phyloP scores from a whole-genome alignment of 2,113 vertebrate genomes.

The Chionomys nivalis region DNA sequence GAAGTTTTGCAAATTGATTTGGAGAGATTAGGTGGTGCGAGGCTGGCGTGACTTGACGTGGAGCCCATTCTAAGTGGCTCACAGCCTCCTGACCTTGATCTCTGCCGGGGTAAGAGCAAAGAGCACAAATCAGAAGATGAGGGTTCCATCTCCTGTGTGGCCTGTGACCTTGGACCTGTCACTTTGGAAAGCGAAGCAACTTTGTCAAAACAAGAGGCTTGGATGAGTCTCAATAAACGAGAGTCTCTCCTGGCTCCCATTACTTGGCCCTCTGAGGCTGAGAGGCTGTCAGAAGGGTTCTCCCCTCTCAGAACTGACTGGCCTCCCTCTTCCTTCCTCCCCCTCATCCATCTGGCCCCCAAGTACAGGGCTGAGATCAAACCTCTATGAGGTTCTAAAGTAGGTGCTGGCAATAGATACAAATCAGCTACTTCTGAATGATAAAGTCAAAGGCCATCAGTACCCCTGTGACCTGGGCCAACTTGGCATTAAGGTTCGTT shows the following conservation, averaged over 20 bases:
- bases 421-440: not conserved
- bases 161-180: not conserved
- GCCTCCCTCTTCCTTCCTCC: not conserved
- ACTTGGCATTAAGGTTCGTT: not conserved
- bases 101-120: slow-evolving; percentile 47
- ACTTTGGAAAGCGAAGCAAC: not conserved
- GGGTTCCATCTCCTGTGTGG: not conserved
- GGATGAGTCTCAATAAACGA: not conserved
- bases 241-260: not conserved
- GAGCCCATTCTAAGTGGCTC: slow-evolving; percentile 65
- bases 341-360: not conserved
- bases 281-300: not conserved
- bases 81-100: slow-evolving; percentile 53
- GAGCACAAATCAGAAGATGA: not conserved
- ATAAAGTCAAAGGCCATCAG: slow-evolving; percentile 8
- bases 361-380: not conserved
- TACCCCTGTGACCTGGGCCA: not conserved
- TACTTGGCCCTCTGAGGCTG: not conserved
- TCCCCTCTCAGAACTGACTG: not conserved
- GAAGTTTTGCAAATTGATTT: slow-evolving; percentile 86
- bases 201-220: not conserved
- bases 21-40: slow-evolving; percentile 77
- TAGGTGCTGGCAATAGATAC: not conserved
- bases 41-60: slow-evolving; percentile 56
- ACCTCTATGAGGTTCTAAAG: not conserved